Conservation (phyloP, 1,140 invertebrate species). For the Lerema accius region DNA sequence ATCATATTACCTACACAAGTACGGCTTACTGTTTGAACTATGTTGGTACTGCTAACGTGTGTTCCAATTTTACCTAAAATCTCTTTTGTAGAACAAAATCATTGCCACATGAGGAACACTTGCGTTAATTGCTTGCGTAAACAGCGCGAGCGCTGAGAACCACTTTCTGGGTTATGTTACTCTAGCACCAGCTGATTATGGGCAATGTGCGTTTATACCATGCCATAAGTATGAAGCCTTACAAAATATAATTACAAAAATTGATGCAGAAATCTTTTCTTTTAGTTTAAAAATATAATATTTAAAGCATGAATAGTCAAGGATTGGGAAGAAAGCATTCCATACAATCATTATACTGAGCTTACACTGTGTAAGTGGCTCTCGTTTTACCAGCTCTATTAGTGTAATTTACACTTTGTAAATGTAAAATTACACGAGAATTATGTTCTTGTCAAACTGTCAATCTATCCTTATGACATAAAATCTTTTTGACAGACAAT, state of each 20-base stretch:
- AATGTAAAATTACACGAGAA: conserved; percentile 4
- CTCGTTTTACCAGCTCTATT: conserved; percentile 12
- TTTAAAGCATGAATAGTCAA: no score
- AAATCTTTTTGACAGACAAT: neutral
- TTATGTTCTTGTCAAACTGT: conserved; percentile 4
- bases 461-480: neutral
- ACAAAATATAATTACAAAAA: conserved; percentile 4
- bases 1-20: conserved; percentile 20
- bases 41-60: neutral
- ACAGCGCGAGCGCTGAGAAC: conserved; percentile 14
- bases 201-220: conserved; percentile 19
- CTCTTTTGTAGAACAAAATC: conserved; percentile 21
- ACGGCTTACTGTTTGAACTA: neutral
- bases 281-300: no score
- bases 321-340: no score
- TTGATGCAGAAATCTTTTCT: no score
- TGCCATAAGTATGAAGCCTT: conserved; percentile 16
- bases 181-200: conserved; percentile 17
- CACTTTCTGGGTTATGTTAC: conserved; percentile 33
- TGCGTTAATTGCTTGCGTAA: conserved; percentile 29
- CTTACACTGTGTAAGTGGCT: conserved; percentile 13
- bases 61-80: conserved; percentile 14
- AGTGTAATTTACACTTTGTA: conserved; percentile 12
- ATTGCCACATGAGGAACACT: conserved; percentile 21
- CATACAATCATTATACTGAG: conserved; percentile 19